phyloP scores from a whole-genome alignment of 2,797 vertebrate species.

The Enteromius trimaculatus region DNA sequence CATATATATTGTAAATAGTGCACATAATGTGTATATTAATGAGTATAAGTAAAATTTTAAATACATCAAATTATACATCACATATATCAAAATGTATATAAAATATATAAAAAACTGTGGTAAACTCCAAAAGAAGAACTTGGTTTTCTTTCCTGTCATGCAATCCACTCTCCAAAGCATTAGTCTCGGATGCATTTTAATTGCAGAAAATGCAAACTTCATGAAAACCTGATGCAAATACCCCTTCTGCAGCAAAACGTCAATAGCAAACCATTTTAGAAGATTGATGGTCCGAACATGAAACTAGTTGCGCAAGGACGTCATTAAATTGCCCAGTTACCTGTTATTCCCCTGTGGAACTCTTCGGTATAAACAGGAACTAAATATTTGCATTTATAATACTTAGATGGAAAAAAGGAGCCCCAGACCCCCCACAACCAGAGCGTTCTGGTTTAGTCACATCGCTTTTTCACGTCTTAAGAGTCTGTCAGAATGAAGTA shows the following conservation, averaged over 20 bases:
- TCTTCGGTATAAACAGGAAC: background rate
- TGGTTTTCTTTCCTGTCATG: background rate
- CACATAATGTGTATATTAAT: too few species aligned
- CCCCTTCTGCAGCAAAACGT: background rate
- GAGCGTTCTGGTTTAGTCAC: background rate
- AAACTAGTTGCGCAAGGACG: background rate
- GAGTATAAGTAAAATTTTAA: background rate
- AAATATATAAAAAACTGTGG: background rate
- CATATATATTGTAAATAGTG: too few species aligned
- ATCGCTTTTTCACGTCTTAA: background rate
- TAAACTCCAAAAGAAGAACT: background rate
- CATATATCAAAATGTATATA: background rate
- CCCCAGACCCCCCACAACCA: background rate
- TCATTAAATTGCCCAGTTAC: conserved; percentile 8
- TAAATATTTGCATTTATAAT: conserved; percentile 9
- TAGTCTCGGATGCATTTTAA: background rate
- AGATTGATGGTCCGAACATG: conserved; percentile 3
- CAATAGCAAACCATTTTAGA: conserved; percentile 8
- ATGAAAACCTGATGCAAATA: conserved; percentile 30
- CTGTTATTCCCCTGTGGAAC: conserved; percentile 1
- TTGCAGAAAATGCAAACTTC: conserved; percentile 11
- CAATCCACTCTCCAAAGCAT: background rate
- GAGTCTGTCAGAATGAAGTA: conserved; percentile 28
- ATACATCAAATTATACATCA: background rate
- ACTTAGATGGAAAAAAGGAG: conserved; percentile 7